A percentile compares a stretch with the other conserved stretches of the same genome.
Conservation (phyloP, 2,797 vertebrate genomes). For the Pantherophis vulpinus region DNA sequence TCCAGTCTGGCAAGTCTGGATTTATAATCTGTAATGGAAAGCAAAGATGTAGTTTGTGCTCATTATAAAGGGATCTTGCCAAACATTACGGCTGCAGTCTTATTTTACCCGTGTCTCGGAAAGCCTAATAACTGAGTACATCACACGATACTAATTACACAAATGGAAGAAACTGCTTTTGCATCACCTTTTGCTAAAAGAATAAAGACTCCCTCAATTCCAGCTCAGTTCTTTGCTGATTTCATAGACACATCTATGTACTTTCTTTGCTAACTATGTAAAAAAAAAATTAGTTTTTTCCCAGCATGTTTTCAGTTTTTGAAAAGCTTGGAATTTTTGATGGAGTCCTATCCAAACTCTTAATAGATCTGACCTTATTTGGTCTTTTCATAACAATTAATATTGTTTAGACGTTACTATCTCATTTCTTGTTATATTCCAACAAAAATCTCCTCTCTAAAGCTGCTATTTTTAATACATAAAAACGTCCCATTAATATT, state of each 20-base stretch:
- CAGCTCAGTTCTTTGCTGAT: neutral
- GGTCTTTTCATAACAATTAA: neutral
- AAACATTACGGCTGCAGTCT: neutral
- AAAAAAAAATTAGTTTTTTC: neutral
- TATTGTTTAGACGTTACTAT: neutral
- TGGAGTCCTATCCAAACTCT: neutral
- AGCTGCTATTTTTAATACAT: neutral
- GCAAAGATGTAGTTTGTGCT: neutral
- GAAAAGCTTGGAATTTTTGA: neutral
- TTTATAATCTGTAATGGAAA: neutral
- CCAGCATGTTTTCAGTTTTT: neutral
- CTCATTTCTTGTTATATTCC: neutral
- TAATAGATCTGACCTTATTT: neutral
- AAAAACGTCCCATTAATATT: neutral
- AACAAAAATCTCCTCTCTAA: neutral
- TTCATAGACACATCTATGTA: neutral
- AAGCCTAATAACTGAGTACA: neutral
- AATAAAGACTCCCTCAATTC: neutral
- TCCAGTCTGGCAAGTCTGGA: neutral
- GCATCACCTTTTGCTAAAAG: neutral
- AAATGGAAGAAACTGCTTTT: neutral
- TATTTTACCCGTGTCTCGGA: neutral
- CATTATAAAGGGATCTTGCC: neutral
- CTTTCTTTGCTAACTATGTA: neutral
- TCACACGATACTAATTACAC: neutral